Conservation (phyloP, 1,140 invertebrate species). For the Thaumetopoea pityocampa region DNA sequence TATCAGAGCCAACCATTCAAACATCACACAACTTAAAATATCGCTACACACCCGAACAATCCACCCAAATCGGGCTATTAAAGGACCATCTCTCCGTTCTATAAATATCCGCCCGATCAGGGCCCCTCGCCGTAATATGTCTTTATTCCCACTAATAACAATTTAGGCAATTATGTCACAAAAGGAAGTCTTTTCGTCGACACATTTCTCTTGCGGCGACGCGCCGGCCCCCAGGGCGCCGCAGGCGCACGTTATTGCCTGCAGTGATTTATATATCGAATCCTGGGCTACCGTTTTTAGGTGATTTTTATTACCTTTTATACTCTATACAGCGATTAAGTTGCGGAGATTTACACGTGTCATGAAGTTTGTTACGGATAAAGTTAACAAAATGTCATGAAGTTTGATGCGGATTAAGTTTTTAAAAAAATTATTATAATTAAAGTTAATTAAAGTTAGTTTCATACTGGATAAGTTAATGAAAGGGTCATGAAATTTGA, state of each 20-base stretch:
- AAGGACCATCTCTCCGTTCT: slow-evolving; percentile 54
- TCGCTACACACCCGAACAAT: slow-evolving; percentile 7
- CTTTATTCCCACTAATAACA: slow-evolving; percentile 72
- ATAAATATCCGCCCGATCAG: slow-evolving; percentile 45
- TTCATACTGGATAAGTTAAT: too few species aligned
- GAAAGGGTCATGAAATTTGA: too few species aligned
- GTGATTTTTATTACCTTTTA: slow-evolving; percentile 10
- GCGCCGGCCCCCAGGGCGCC: slow-evolving; percentile 36
- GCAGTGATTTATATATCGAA: slow-evolving; percentile 55
- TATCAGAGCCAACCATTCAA: too few species aligned
- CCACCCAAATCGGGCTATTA: slow-evolving; percentile 52
- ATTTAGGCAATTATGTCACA: slow-evolving; percentile 71
- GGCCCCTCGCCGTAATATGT: slow-evolving; percentile 56
- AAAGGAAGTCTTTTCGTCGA: slow-evolving; percentile 64
- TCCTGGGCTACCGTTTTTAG: slow-evolving; percentile 24
- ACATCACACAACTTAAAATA: not conserved
- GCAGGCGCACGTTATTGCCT: slow-evolving; percentile 59
- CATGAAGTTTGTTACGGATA: too few species aligned
- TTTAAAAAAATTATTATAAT: too few species aligned
- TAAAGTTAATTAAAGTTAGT: too few species aligned
- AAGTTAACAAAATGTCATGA: too few species aligned
- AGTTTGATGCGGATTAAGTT: too few species aligned
- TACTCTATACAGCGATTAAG: slow-evolving; percentile 1
- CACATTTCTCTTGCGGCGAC: slow-evolving; percentile 35
- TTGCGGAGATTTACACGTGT: too few species aligned